Conservation (phyloP, 1,140 invertebrate species). For the Trinorchestia longiramus region DNA sequence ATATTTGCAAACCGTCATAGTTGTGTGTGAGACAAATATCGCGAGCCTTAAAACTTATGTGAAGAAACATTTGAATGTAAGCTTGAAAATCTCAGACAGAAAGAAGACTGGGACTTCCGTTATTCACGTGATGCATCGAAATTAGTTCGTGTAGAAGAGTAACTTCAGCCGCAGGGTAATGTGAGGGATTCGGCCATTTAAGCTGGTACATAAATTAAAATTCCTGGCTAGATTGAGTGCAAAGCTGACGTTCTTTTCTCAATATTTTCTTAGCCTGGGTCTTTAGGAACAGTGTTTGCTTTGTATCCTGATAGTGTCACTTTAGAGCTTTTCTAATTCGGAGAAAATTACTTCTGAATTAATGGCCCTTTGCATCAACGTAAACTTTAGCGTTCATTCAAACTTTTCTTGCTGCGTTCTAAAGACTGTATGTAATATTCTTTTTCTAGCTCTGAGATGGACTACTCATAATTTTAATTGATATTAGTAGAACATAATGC, state of each 20-base stretch:
- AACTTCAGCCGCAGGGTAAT: not conserved
- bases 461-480: not conserved
- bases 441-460: too few species aligned
- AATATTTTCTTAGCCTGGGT: not conserved
- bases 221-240: not conserved
- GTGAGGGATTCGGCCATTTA: not conserved
- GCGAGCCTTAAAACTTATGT: not conserved
- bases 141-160: not conserved
- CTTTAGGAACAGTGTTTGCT: not conserved
- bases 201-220: too few species aligned
- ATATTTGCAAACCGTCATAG: not conserved
- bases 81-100: not conserved
- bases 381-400: not conserved
- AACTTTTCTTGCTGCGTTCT: not conserved
- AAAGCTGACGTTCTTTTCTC: not conserved
- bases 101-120: not conserved
- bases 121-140: not conserved
- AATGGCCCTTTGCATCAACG: not conserved
- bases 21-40: not conserved
- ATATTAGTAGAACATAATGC: not conserved
- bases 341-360: not conserved
- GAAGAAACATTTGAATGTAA: not conserved
- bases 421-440: not conserved
- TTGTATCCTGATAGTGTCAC: not conserved
- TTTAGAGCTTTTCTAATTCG: not conserved